Base-by-base conservation (phyloP, 2,888 invertebrate genomes). In the Eupithecia inturbata region DNA sequence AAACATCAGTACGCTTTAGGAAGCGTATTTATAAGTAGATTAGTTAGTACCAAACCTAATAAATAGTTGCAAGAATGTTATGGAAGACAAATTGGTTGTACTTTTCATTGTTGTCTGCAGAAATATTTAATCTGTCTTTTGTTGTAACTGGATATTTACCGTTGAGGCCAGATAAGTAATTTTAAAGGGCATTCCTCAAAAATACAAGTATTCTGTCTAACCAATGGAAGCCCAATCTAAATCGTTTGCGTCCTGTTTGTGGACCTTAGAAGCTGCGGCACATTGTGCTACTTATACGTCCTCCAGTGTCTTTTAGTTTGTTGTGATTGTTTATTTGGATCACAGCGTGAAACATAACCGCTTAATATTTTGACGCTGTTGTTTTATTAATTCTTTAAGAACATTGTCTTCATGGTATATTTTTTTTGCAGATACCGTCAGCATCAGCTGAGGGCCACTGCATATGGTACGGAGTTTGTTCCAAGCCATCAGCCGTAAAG, bases 381-480 rank as follows among this genome's bases (percentile, higher is more conserved):
- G 6, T 45, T 19, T 45, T 19, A 45, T 49, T 5, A 49, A 9
- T 49, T 49, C 22, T 12, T 53, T 9, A 22, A 53, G n/a, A 53
- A 53, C 53, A 22, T 1, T 53, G 22, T 53, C 7, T 53, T 57
- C 5, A 57, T 22, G 14, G 10, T 9, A 53, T 57, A 10, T 33
- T 22, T 69, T 77, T 78, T 69, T 85, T 84, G 10, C 82, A 94
- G 93, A 83, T 86, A 63, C 86, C 87, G 5, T 68, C 85, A 57
- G 84, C 86, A 10, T 84, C 87, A 19, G 90, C 89, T 1, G 87
- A 89, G 63, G 94, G 94, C 16, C 95, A 95, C 75, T 88, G 87
- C 74, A 73, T 87, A 19, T 87, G 86, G 87, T 85, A 87, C 69
- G 85, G 86, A 12, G 75, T 82, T 57, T 86, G 86, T 68, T 71